phyloP scores from a whole-genome alignment of 1,140 invertebrate species.

The Antheraea mylitta region DNA sequence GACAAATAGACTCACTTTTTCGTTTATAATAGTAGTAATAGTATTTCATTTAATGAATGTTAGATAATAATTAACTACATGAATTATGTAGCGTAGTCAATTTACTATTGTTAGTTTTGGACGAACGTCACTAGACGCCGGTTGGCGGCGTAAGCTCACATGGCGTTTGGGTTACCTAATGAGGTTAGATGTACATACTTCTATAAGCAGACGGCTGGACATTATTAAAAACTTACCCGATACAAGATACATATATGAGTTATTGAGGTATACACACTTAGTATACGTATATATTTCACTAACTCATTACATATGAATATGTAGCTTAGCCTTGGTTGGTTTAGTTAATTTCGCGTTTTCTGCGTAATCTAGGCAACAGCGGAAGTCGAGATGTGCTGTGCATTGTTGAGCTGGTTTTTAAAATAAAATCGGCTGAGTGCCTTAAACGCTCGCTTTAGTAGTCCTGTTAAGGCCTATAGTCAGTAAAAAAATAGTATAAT shows the following conservation, averaged over 20 bases:
- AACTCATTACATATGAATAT: too few relatives aligned
- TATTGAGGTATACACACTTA: neutral
- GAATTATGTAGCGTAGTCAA: slow-evolving; percentile 13
- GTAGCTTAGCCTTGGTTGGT: too few relatives aligned
- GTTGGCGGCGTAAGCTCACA: slow-evolving; percentile 20
- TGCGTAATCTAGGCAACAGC: too few relatives aligned
- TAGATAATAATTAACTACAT: neutral
- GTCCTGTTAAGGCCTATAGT: too few relatives aligned
- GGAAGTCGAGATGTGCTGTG: too few relatives aligned
- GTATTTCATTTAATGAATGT: neutral
- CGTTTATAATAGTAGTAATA: neutral
- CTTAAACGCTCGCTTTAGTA: too few relatives aligned
- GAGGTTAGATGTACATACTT: slow-evolving; percentile 18
- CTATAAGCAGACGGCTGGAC: neutral
- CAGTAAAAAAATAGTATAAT: too few relatives aligned
- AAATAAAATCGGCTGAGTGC: too few relatives aligned
- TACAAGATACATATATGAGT: too few relatives aligned
- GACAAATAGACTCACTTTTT: neutral
- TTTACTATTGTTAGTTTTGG: slow-evolving; percentile 15
- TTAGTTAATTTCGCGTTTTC: too few relatives aligned
- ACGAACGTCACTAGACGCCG: slow-evolving; percentile 15
- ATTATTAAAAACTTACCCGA: too few relatives aligned
- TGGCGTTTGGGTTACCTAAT: slow-evolving; percentile 45
- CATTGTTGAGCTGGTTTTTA: too few relatives aligned
- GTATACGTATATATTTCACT: neutral